Conservation (phyloP, 1,140 invertebrate genomes). For the Ctenoplectra terminalis region DNA sequence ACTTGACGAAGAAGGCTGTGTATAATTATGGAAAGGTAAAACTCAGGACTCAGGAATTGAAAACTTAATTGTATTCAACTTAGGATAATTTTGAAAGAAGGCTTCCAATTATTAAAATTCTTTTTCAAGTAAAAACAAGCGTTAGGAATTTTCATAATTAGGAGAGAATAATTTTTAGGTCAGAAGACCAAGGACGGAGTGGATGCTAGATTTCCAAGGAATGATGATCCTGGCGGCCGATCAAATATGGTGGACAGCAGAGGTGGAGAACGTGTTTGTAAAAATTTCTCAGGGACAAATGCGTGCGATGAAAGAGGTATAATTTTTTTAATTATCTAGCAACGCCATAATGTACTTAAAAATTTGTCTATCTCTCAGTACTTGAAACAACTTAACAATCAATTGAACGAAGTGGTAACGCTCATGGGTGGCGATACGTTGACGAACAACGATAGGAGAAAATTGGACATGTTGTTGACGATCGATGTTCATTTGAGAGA, state of each 20-base stretch:
- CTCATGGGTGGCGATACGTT: constrained; percentile 90
- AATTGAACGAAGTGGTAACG: constrained; percentile 93
- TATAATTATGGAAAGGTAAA: constrained; percentile 91
- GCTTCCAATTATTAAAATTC: too few relatives aligned
- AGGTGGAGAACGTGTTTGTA: constrained; percentile 94
- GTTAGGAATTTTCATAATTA: too few relatives aligned
- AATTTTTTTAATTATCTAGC: neutral
- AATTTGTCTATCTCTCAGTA: constrained; percentile 81
- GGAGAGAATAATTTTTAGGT: constrained; percentile 64
- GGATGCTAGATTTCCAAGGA: constrained; percentile 94
- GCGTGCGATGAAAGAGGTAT: constrained; percentile 92
- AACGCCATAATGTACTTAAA: too few relatives aligned
- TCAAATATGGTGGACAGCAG: constrained; percentile 97
- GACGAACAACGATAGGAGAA: constrained; percentile 90
- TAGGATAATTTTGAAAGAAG: too few relatives aligned
- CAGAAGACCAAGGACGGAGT: constrained; percentile 86
- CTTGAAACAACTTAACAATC: constrained; percentile 89
- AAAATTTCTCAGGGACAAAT: constrained; percentile 91
- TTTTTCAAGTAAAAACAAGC: too few relatives aligned
- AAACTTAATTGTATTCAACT: too few relatives aligned
- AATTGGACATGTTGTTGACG: constrained; percentile 94
- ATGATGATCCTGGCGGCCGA: constrained; percentile 94
- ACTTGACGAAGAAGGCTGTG: constrained; percentile 93
- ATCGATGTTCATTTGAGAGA: constrained; percentile 95
- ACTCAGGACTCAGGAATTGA: neutral